Evolutionary conservation across 2,113 vertebrate species (phyloP).

Genomic region (Cephalopterus ornatus): DNA sequence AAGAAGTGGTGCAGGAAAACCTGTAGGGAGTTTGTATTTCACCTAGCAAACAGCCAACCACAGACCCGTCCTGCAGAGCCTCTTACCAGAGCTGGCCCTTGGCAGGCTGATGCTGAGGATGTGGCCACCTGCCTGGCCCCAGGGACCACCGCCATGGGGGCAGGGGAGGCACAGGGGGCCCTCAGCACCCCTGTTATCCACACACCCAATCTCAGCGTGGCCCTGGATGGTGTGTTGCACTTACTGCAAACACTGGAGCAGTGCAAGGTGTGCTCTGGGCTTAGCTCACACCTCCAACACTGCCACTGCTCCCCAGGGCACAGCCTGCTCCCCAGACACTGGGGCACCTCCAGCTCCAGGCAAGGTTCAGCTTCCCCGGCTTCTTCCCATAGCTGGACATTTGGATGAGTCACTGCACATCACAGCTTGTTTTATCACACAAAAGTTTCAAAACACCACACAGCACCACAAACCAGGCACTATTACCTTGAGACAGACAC

Average conservation of each 20-base stretch:
- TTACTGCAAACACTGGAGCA: not conserved
- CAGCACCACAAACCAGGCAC: conserved; percentile 75
- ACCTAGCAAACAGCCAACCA: not conserved
- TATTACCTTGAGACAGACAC: conserved; percentile 71
- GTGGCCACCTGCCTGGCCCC: fast-evolving
- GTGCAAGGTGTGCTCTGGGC: not conserved
- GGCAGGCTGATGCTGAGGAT: not conserved
- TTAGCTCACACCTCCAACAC: not conserved
- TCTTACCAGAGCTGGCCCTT: fast-evolving
- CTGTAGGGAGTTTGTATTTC: not conserved
- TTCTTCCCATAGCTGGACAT: not conserved
- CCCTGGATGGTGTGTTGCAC: fast-evolving
- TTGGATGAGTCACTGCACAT: not conserved
- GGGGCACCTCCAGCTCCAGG: not conserved
- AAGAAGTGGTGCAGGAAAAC: fast-evolving
- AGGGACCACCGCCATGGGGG: fast-evolving
- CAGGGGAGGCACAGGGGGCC: not conserved
- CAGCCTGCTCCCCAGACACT: not conserved
- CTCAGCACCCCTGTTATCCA: fast-evolving
- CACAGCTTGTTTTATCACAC: not conserved
- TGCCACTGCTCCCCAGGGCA: not conserved
- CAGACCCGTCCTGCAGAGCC: not conserved
- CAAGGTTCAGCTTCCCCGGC: not conserved
- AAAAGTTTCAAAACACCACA: conserved; percentile 13
- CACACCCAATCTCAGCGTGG: fast-evolving